Evolutionary conservation across 2,888 invertebrate species (phyloP).

Genomic region (Glaucopsyche alexis): DNA sequence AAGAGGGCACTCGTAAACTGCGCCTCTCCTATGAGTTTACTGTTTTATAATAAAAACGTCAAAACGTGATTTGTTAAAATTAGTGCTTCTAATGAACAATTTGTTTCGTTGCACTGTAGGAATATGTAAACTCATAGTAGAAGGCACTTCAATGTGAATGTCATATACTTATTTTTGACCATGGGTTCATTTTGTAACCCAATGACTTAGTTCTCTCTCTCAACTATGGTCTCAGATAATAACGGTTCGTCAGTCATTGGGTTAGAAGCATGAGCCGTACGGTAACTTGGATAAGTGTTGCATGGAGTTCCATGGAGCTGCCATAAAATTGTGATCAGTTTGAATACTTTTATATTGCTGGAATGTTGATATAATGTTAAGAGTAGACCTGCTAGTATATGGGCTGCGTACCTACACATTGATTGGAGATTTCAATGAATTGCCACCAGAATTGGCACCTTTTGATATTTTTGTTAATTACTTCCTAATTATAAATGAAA

Average conservation of each 20-base stretch:
- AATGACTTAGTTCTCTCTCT: conserved; percentile 16
- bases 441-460: conserved; percentile 53
- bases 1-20: conserved; percentile 57
- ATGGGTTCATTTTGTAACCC: conserved; percentile 34
- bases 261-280: conserved; percentile 23
- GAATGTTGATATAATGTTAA: conserved; percentile 71
- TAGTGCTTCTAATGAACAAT: neutral
- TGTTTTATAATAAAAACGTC: neutral
- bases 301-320: conserved; percentile 76
- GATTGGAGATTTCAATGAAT: conserved; percentile 67
- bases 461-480: conserved; percentile 53
- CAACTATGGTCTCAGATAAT: conserved; percentile 23
- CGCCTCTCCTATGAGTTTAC: conserved; percentile 37
- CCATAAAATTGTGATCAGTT: conserved; percentile 79
- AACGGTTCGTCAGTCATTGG: conserved; percentile 23
- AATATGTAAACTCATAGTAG: neutral
- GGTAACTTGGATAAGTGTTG: conserved; percentile 70
- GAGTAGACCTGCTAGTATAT: conserved; percentile 77
- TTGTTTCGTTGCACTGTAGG: neutral
- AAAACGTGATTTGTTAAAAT: neutral
- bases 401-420: conserved; percentile 60
- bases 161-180: conserved; percentile 64
- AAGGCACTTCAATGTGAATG: conserved; percentile 48
- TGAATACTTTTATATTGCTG: conserved; percentile 79
- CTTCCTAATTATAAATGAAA: conserved; percentile 41